Base-by-base conservation (phyloP, 2,797 vertebrate genomes). In the Eospalax fontanierii region DNA sequence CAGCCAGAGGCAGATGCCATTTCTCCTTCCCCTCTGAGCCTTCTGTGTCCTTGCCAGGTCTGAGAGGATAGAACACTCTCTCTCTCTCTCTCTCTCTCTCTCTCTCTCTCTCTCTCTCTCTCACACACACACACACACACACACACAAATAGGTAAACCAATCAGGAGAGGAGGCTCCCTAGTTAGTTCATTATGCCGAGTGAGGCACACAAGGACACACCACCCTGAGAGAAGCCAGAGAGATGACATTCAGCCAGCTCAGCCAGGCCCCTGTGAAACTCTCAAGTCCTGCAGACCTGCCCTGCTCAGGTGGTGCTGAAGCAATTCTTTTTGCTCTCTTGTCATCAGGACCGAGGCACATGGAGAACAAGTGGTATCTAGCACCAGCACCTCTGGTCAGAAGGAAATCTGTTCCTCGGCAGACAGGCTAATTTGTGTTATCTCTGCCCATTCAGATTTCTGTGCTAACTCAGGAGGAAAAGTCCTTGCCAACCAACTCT, bases 31-130 rank as follows among this genome's bases (percentile, higher is more conserved):
- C 78, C 75, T 91, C 75, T 59, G 89, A 86, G 86, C 65, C 65
- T 91, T 95, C 82, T 74, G 92, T 75, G 89, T 89, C 94, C 90
- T 96, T 95, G 22, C 70, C 71, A 91, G 89, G 92, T 94, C 84
- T 93, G 26, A 59, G 68, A 63, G 46, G 68, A 78, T 61, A 54
- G 50, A 54, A 9, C 50, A 9, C 14, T 54, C 50, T 54, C 50
- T 54, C 50, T 54, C 50, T 54, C 50, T 54, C 50, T 54, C 50
- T 54, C 50, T 54, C 50, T 54, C 50, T 54, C 50, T 54, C 50
- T 54, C 50, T 54, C 50, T 54, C 50, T 54, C 50, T 54, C 50
- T 9, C 50, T 9, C 50, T 9, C 50, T 9, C 50, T 9, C 50
- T 9, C 50, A 54, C 50, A 54, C 50, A 54, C 50, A 54, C 50